phyloP scores from a whole-genome alignment of 2,888 invertebrate genomes.

The Drosophila paranaensis region DNA sequence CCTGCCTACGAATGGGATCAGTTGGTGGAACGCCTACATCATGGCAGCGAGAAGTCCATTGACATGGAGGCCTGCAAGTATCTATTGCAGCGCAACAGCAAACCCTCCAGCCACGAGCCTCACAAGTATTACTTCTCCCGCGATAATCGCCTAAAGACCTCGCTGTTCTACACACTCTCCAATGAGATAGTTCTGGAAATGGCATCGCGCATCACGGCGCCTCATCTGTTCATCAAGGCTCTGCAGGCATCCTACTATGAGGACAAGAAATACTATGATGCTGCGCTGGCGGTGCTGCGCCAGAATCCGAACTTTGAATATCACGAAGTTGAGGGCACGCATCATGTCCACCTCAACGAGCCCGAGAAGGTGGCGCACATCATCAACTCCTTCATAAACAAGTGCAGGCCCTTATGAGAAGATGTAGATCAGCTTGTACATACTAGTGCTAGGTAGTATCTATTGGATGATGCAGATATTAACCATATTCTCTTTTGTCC shows the following conservation, averaged over 20 bases:
- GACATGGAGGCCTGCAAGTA: slow-evolving; percentile 86
- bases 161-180: slow-evolving; percentile 72
- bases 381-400: slow-evolving; percentile 87
- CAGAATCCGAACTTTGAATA: slow-evolving; percentile 87
- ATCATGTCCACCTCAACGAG: slow-evolving; percentile 91
- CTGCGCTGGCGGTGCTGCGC: slow-evolving; percentile 86
- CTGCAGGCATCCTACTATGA: slow-evolving; percentile 86
- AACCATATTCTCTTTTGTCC: neutral
- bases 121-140: slow-evolving; percentile 88
- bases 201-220: slow-evolving; percentile 87
- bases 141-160: slow-evolving; percentile 87
- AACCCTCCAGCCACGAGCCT: slow-evolving; percentile 86
- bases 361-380: slow-evolving; percentile 87
- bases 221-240: slow-evolving; percentile 88
- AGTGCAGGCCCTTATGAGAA: slow-evolving; percentile 82
- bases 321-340: slow-evolving; percentile 88
- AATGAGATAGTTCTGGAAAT: slow-evolving; percentile 86
- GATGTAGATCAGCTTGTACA: slow-evolving; percentile 10
- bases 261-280: slow-evolving; percentile 86
- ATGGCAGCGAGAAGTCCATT: slow-evolving; percentile 87
- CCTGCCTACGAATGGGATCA: slow-evolving; percentile 88
- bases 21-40: slow-evolving; percentile 86
- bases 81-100: slow-evolving; percentile 86
- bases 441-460: slow-evolving; percentile 24
- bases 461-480: neutral